Conservation (phyloP, 2,888 invertebrate genomes). For the Panorpa germanica region DNA sequence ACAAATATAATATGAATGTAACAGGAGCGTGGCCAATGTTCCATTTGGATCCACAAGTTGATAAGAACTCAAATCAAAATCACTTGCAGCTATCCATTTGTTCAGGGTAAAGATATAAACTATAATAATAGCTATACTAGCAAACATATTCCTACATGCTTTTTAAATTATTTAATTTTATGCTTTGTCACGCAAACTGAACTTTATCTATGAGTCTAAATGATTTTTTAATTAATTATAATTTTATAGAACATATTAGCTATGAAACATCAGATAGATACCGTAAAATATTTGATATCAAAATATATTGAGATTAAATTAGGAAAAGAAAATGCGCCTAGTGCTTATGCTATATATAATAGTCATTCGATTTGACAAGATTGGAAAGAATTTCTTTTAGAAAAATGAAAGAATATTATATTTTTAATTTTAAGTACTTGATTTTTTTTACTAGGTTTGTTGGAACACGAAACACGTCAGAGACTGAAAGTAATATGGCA, state of each 20-base stretch:
- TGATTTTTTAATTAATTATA: conserved; percentile 1
- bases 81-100: conserved; percentile 69
- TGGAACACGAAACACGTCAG: conserved; percentile 31
- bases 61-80: conserved; percentile 56
- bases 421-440: conserved; percentile 3
- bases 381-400: conserved; percentile 8
- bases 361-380: no score
- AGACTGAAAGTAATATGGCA: conserved; percentile 69
- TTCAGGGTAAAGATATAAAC: conserved; percentile 34
- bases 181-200: conserved; percentile 1
- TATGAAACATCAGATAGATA: no score
- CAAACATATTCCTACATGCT: conserved; percentile 8
- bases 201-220: no score
- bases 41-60: conserved; percentile 69
- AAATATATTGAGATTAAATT: no score
- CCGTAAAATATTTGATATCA: no score
- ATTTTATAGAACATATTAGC: conserved; percentile 1
- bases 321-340: not conserved
- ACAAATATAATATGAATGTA: conserved; percentile 67
- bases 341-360: no score
- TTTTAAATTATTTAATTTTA: conserved; percentile 10
- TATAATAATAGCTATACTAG: not conserved
- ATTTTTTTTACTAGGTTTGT: conserved; percentile 34
- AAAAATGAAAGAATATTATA: conserved; percentile 5
- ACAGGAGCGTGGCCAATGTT: conserved; percentile 78